phyloP scores from a whole-genome alignment of 2,888 invertebrate species.

The Didymodactylos carnosus region DNA sequence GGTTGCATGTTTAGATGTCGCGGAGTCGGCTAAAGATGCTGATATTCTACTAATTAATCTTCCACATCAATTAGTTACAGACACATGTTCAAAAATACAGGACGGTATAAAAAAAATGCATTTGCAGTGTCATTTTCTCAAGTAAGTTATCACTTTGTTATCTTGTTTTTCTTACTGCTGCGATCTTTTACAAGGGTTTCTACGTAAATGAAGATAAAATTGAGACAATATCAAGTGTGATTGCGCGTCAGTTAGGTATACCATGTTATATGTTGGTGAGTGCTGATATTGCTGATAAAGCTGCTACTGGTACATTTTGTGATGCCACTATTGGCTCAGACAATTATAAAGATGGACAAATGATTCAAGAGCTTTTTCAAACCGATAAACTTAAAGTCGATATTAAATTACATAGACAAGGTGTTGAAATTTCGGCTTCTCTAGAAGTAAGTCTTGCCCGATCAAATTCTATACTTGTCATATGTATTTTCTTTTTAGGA shows the following conservation, averaged over 20 bases:
- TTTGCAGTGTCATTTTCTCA: slow-evolving; percentile 84
- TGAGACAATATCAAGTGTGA: slow-evolving; percentile 81
- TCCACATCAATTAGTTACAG: slow-evolving; percentile 68
- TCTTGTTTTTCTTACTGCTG: not conserved
- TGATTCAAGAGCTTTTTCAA: slow-evolving; percentile 72
- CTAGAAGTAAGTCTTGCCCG: no score
- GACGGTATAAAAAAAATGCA: slow-evolving; percentile 70
- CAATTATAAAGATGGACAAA: slow-evolving; percentile 44
- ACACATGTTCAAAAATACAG: slow-evolving; percentile 46
- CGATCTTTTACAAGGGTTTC: slow-evolving; percentile 17
- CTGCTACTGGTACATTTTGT: slow-evolving; percentile 88
- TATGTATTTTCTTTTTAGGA: no score
- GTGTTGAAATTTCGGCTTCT: slow-evolving; percentile 94
- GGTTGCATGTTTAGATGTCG: slow-evolving; percentile 76
- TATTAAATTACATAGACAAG: slow-evolving; percentile 80
- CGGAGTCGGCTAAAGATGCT: slow-evolving; percentile 69
- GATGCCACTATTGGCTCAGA: slow-evolving; percentile 63
- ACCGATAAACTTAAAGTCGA: slow-evolving; percentile 83
- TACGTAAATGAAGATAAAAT: slow-evolving; percentile 37
- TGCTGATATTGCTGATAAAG: slow-evolving; percentile 88
- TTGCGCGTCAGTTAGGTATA: slow-evolving; percentile 63
- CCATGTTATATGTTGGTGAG: slow-evolving; percentile 92
- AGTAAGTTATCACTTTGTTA: slow-evolving; percentile 20
- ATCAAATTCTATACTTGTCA: no score
- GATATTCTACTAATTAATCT: slow-evolving; percentile 87